phyloP scores from a whole-genome alignment of 2,888 invertebrate genomes.

The Formica aserva region DNA sequence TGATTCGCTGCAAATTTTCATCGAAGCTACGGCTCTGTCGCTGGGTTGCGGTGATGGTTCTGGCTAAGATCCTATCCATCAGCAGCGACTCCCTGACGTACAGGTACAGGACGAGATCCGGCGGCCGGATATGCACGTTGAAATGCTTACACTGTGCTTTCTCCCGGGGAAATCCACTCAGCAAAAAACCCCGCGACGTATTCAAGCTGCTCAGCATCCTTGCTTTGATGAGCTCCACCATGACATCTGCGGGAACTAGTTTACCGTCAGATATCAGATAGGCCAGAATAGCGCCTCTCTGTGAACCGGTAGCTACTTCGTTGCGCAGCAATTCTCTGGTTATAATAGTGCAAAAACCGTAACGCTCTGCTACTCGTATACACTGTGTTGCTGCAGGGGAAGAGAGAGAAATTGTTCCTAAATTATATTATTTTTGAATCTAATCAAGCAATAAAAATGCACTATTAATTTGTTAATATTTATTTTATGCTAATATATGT shows the following conservation, averaged over 20 bases:
- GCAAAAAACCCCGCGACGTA: slow-evolving; percentile 69
- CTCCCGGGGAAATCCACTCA: slow-evolving; percentile 76
- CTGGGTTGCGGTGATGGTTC: slow-evolving; percentile 38
- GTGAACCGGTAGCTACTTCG: slow-evolving; percentile 70
- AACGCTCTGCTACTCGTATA: slow-evolving; percentile 65
- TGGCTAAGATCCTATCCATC: slow-evolving; percentile 66
- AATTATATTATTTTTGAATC: background rate
- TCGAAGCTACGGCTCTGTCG: slow-evolving; percentile 81
- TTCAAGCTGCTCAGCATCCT: slow-evolving; percentile 64
- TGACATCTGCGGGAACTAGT: slow-evolving; percentile 73
- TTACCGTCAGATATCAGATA: slow-evolving; percentile 74
- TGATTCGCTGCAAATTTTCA: slow-evolving; percentile 88
- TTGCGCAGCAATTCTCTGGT: slow-evolving; percentile 71
- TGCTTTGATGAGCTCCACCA: slow-evolving; percentile 72
- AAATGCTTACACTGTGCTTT: slow-evolving; percentile 72
- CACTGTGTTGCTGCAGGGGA: slow-evolving; percentile 68
- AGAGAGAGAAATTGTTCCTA: background rate
- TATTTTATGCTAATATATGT: background rate
- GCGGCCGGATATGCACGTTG: slow-evolving; percentile 66
- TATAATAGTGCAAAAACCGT: slow-evolving; percentile 65
- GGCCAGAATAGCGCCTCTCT: slow-evolving; percentile 73
- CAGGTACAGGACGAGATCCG: slow-evolving; percentile 73
- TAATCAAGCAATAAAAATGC: background rate
- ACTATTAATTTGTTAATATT: background rate
- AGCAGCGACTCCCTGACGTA: slow-evolving; percentile 69